These are phyloP conservation scores for Acleris literana DNA, from an alignment of 2,888 invertebrate species.

Conservation along the genomic window DNA sequence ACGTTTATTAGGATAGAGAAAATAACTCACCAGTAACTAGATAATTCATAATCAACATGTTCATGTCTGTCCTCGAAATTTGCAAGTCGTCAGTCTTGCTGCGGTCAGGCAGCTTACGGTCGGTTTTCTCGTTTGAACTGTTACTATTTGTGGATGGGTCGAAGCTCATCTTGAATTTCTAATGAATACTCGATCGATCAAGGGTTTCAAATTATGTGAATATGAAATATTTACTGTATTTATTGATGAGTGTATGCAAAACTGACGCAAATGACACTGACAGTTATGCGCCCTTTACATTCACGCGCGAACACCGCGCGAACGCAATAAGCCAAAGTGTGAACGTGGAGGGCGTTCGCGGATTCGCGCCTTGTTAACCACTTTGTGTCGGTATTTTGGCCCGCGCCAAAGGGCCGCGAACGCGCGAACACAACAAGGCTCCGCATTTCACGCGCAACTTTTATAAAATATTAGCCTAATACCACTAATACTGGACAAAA, in stretches of 20 bases:
- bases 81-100: slow-evolving; percentile 89
- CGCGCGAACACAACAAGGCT: no score
- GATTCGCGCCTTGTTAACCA: no score
- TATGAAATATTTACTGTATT: slow-evolving; percentile 30
- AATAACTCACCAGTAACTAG: slow-evolving; percentile 92
- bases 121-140: slow-evolving; percentile 68
- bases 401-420: no score
- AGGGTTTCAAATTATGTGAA: neutral
- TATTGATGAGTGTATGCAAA: slow-evolving; percentile 22
- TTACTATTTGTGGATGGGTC: slow-evolving; percentile 64
- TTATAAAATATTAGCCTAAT: no score
- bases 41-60: slow-evolving; percentile 99
- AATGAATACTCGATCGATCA: slow-evolving; percentile 4
- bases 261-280: slow-evolving; percentile 5
- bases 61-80: slow-evolving; percentile 96
- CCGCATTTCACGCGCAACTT: no score
- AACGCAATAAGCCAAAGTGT: no score
- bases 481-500: no score
- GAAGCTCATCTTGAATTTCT: slow-evolving; percentile 64
- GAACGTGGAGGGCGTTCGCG: no score
- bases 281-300: no score
- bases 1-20: slow-evolving; percentile 7
- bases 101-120: slow-evolving; percentile 86
- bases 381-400: no score
- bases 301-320: no score